Evolutionary conservation across 1,140 invertebrate genomes (phyloP).

Genomic region (Bombus pyrosoma): DNA sequence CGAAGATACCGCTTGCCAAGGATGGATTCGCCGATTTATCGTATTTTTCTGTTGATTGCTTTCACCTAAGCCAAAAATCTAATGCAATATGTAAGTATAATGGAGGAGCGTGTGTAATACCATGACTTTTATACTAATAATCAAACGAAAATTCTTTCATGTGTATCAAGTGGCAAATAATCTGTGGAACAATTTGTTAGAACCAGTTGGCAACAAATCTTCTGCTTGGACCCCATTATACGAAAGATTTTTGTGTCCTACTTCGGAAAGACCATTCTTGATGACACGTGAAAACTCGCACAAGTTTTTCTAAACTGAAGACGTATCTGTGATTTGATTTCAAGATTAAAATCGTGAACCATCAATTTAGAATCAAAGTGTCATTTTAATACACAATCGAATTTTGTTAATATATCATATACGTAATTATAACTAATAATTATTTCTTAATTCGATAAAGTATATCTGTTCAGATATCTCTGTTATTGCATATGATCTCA

Average conservation of each 20-base stretch:
- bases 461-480: too few relatives aligned
- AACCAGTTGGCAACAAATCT: conserved; percentile 81
- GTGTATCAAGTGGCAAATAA: conserved; percentile 81
- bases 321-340: too few relatives aligned
- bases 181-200: conserved; percentile 86
- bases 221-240: conserved; percentile 65
- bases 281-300: conserved; percentile 72
- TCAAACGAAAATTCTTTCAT: neutral
- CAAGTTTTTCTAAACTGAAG: too few relatives aligned
- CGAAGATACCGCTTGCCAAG: conserved; percentile 74
- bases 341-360: too few relatives aligned
- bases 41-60: conserved; percentile 88
- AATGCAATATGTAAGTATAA: conserved; percentile 83
- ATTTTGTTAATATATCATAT: too few relatives aligned
- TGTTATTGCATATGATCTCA: too few relatives aligned
- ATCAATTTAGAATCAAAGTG: too few relatives aligned
- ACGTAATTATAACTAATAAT: too few relatives aligned
- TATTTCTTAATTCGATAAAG: too few relatives aligned
- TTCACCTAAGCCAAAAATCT: conserved; percentile 87
- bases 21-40: conserved; percentile 83
- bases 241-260: conserved; percentile 75
- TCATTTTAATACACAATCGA: too few relatives aligned
- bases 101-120: too few relatives aligned
- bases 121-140: neutral
- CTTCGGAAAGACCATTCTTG: conserved; percentile 75